Conservation (phyloP, 2,797 vertebrate genomes). For the Acrossocheilus wenchowensis region DNA sequence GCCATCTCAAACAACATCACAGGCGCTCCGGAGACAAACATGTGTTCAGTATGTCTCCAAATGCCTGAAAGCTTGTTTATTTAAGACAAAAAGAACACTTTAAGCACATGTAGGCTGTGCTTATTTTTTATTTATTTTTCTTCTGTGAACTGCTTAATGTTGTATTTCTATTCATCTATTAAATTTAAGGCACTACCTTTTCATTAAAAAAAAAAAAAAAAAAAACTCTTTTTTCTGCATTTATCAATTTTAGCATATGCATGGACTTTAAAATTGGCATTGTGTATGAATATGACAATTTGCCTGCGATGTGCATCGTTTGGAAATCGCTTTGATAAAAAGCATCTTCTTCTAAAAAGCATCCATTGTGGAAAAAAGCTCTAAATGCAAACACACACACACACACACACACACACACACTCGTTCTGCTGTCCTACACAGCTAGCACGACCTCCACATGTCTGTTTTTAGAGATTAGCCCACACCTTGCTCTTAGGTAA, state of each 20-base stretch:
- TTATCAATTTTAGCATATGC: neutral
- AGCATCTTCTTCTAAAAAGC: neutral
- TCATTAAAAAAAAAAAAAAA: too few relatives aligned
- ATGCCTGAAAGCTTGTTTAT: neutral
- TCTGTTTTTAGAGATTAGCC: constrained; percentile 1
- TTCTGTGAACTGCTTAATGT: neutral
- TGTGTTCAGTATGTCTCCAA: neutral
- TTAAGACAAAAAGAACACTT: neutral
- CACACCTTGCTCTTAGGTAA: constrained; percentile 1
- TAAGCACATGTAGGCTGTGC: neutral
- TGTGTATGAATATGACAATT: neutral
- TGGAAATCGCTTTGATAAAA: neutral
- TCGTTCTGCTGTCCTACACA: constrained; percentile 27
- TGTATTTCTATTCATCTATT: neutral
- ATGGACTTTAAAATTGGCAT: neutral
- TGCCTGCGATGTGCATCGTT: neutral
- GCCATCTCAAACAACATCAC: neutral
- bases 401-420: neutral
- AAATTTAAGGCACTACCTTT: neutral
- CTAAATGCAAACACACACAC: neutral
- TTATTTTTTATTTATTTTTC: too few relatives aligned
- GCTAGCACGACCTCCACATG: constrained; percentile 9
- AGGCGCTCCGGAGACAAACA: neutral
- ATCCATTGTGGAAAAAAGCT: neutral
- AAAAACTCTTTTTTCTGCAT: neutral